These are phyloP conservation scores for Sus scrofa DNA, from an alignment of 2,113 vertebrate genomes.

Conservation along the genomic window T2T-Sscrofa CM000812.6:126023501-126024000, in stretches of 20 bases:
- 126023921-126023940: background rate
- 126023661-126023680: background rate
- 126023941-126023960: background rate
- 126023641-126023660: background rate
- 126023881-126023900: background rate
- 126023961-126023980: background rate
- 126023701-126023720: no score
- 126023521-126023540: background rate
- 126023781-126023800: background rate
- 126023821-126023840: background rate
- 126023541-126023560: background rate
- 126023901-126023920: background rate
- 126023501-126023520: background rate
- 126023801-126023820: background rate
- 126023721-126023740: background rate
- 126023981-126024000: no score
- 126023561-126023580: background rate
- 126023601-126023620: background rate
- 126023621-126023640: background rate
- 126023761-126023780: background rate
- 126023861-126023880: background rate
- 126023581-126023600: background rate
- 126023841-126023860: background rate
- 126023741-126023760: background rate
- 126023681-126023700: conserved; percentile 4